Evolutionary conservation across 2,113 vertebrate genomes (phyloP), one percentile per base, ranked within the genome.

Genomic region (Helogale parvula): DNA sequence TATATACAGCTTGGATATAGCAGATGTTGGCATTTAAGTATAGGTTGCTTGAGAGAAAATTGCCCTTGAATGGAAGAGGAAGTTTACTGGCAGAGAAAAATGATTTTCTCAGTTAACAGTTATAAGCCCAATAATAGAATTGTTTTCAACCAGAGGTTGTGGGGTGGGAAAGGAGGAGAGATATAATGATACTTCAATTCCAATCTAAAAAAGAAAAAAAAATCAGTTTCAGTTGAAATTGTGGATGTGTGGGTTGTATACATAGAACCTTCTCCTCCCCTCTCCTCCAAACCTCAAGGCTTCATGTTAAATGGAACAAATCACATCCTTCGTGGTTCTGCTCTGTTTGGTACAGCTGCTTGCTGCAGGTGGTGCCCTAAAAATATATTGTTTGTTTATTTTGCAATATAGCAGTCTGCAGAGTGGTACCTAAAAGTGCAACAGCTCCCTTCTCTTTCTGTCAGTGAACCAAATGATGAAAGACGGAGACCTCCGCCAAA

Each of bases 331-430:
- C 92, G 84, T 90, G 95, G 94, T 97, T 98, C 97, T 98, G 89
- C 97, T 98, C 96, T 96, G 90, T 96, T 98, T 98, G 92, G 88
- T 97, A 96, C 97, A 98, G 97, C 97, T 98, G 97, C 13, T 29
- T 96, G 89, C 98, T 98, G 98, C 98, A 98, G 97, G 98, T 98
- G 97, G 97, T 98, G 85, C 86, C 97, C 98, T 97, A 97, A 98
- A 98, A 98, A 98, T 98, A 97, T 77, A 81, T 93, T 97, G 97
- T 98, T 97, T 98, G 94, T 98, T 98, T 98, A 97, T 97, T 98
- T 98, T 97, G 77, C 86, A 88, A 57, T 85, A 88, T 52, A 97
- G 69, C 91, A 97, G 77, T 94, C 94, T 98, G 94, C 86, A 98
- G 96, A 96, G 80, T 93, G 95, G 72, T 94, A 90, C 87, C 92